Evolutionary conservation across 2,888 invertebrate genomes (phyloP).

Genomic region (Tenthredo mesomela): DNA sequence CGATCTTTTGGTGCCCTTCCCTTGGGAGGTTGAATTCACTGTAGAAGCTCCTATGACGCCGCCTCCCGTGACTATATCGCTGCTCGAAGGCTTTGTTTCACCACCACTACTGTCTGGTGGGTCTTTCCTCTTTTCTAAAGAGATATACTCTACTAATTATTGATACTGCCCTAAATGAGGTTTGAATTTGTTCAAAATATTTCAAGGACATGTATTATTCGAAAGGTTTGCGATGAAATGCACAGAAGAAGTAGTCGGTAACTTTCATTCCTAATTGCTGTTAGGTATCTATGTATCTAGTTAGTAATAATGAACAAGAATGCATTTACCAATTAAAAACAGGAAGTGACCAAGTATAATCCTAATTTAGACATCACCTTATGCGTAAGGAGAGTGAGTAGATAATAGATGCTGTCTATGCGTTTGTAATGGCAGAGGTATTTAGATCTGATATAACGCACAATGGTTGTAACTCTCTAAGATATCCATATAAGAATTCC

Average conservation of each 20-base stretch:
- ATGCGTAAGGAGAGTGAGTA: slow-evolving; percentile 41
- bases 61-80: slow-evolving; percentile 78
- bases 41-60: slow-evolving; percentile 80
- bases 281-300: background rate
- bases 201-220: background rate
- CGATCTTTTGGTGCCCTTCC: slow-evolving; percentile 84
- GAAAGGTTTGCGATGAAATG: background rate
- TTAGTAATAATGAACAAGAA: slow-evolving; percentile 31
- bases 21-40: slow-evolving; percentile 80
- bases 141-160: slow-evolving; percentile 75
- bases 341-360: slow-evolving; percentile 61
- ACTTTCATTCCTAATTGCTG: slow-evolving; percentile 9
- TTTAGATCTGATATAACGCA: slow-evolving; percentile 42
- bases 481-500: slow-evolving; percentile 44
- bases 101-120: slow-evolving; percentile 85
- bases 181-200: background rate
- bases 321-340: slow-evolving; percentile 64
- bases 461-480: slow-evolving; percentile 39
- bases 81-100: slow-evolving; percentile 82
- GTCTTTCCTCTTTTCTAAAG: slow-evolving; percentile 90
- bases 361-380: slow-evolving; percentile 63
- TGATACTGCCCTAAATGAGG: slow-evolving; percentile 62
- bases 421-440: slow-evolving; percentile 24
- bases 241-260: background rate
- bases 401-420: slow-evolving; percentile 27